phyloP scores from a whole-genome alignment of 2,113 vertebrate genomes.

The Rattus norvegicus region GRCr8 NC_086029.1:86179001-86179500 shows the following conservation, averaged over 20 bases:
- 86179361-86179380: background rate
- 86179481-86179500: background rate
- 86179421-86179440: background rate
- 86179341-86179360: background rate
- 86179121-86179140: background rate
- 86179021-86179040: background rate
- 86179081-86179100: background rate
- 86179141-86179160: background rate
- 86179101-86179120: background rate
- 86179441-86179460: background rate
- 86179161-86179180: background rate
- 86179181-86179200: too few relatives aligned
- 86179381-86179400: background rate
- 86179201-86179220: background rate
- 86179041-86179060: background rate
- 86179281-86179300: background rate
- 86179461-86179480: background rate
- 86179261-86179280: background rate
- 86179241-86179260: too few relatives aligned
- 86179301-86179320: background rate
- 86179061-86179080: background rate
- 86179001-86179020: background rate
- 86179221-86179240: background rate
- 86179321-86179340: background rate
- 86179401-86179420: background rate